A percentile compares a stretch with the other conserved stretches of the same genome.
These are phyloP conservation scores for Cotesia congregata DNA, from an alignment of 2,888 invertebrate species.

Conservation along the genomic window DNA sequence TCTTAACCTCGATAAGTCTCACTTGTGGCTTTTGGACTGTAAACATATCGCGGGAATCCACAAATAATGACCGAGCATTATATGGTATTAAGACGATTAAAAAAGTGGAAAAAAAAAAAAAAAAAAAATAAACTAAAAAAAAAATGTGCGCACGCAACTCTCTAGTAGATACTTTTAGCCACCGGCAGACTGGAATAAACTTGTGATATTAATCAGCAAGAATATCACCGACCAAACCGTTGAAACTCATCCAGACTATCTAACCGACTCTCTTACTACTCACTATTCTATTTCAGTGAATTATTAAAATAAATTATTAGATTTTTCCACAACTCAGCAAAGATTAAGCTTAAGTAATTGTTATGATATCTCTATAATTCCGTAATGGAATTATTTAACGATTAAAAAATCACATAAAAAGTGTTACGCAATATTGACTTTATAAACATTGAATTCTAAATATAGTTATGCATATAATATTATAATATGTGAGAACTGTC, in stretches of 20 bases:
- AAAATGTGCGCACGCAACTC: not conserved
- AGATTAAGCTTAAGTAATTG: too few species aligned
- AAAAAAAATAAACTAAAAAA: not conserved
- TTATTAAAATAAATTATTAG: not conserved
- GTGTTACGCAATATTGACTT: not conserved
- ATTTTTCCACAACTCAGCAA: not conserved
- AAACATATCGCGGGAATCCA: not conserved
- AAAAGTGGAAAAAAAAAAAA: not conserved
- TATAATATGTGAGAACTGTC: conserved; percentile 11
- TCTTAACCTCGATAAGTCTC: not conserved
- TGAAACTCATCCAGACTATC: not conserved
- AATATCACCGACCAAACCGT: not conserved
- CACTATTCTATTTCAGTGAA: not conserved
- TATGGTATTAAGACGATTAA: not conserved
- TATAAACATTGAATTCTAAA: not conserved
- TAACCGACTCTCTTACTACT: not conserved
- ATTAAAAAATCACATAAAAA: not conserved
- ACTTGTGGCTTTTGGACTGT: not conserved
- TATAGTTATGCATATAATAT: not conserved
- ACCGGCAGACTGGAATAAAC: not conserved
- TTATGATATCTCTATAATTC: too few species aligned
- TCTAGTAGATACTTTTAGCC: not conserved
- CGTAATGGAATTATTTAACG: too few species aligned
- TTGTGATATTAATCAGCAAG: not conserved
- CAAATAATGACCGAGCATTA: not conserved